phyloP scores from a whole-genome alignment of 2,113 vertebrate species.

The Cynoglossus semilaevis region DNA sequence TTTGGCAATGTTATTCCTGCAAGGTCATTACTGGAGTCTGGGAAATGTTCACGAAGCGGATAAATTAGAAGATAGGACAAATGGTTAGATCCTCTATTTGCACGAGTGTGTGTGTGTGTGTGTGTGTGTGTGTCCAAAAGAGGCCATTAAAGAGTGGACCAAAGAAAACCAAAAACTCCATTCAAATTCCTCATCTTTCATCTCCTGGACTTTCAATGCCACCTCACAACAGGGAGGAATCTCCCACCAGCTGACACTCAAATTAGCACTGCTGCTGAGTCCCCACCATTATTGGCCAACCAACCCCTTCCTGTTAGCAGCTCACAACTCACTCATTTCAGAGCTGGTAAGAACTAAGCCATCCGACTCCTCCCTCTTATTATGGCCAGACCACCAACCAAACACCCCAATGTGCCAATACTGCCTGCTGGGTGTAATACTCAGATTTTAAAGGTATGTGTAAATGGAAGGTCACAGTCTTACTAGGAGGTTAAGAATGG shows the following conservation, averaged over 20 bases:
- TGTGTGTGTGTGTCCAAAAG: slow-evolving; percentile 5
- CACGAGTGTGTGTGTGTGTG: background rate
- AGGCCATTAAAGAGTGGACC: slow-evolving; percentile 36
- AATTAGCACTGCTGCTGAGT: slow-evolving; percentile 59
- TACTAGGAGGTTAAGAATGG: slow-evolving; percentile 52
- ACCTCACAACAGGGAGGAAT: slow-evolving; percentile 54
- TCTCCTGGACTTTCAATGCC: slow-evolving; percentile 58
- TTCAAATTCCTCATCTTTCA: slow-evolving; percentile 56
- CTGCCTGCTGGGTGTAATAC: slow-evolving; percentile 56
- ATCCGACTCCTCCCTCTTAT: slow-evolving; percentile 42
- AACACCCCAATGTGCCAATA: slow-evolving; percentile 46
- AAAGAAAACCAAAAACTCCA: slow-evolving; percentile 50
- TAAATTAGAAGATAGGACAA: slow-evolving; percentile 40
- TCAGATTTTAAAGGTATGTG: slow-evolving; percentile 66
- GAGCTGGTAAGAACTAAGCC: slow-evolving; percentile 51
- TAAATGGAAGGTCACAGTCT: slow-evolving; percentile 63
- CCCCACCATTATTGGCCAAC: slow-evolving; percentile 32
- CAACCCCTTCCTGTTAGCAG: slow-evolving; percentile 35
- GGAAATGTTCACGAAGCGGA: slow-evolving; percentile 56
- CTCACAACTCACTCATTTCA: slow-evolving; percentile 26
- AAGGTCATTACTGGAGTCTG: slow-evolving; percentile 65
- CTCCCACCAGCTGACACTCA: slow-evolving; percentile 64
- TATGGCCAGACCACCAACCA: slow-evolving; percentile 53
- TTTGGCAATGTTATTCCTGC: slow-evolving; percentile 53
- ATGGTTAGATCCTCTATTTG: slow-evolving; percentile 26